phyloP scores from a whole-genome alignment of 2,113 vertebrate species.

The Mesitornis unicolor region DNA sequence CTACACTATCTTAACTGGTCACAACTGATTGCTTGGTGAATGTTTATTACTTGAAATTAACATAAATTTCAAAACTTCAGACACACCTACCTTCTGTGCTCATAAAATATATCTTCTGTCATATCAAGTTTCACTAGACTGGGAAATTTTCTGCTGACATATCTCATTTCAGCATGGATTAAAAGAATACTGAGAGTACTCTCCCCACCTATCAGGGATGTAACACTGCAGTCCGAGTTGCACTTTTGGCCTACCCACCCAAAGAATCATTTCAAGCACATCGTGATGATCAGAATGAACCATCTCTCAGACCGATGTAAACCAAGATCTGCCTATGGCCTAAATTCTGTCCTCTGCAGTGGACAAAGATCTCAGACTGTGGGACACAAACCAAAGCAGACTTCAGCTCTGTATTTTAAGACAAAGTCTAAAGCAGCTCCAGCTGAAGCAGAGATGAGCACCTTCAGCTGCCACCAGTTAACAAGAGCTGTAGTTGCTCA shows the following conservation, averaged over 20 bases:
- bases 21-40: conserved; percentile 42
- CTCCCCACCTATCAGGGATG: not conserved
- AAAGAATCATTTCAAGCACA: not conserved
- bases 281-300: not conserved
- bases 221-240: not conserved
- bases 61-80: conserved; percentile 64
- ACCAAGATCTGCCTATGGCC: not conserved
- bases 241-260: not conserved
- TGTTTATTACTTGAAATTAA: conserved; percentile 35
- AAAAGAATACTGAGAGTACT: not conserved
- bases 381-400: not conserved
- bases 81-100: conserved; percentile 39
- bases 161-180: not conserved
- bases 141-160: conserved; percentile 11
- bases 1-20: conserved; percentile 29
- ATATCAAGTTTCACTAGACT: conserved; percentile 8
- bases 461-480: not conserved
- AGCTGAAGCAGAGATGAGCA: not conserved
- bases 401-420: conserved; percentile 15
- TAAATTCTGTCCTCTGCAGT: not conserved
- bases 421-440: not conserved
- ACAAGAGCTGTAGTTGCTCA: not conserved
- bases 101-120: conserved; percentile 60
- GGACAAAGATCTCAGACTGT: not conserved
- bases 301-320: not conserved